Conservation (phyloP, 2,113 vertebrate genomes). For the Scophthalmus maximus region DNA sequence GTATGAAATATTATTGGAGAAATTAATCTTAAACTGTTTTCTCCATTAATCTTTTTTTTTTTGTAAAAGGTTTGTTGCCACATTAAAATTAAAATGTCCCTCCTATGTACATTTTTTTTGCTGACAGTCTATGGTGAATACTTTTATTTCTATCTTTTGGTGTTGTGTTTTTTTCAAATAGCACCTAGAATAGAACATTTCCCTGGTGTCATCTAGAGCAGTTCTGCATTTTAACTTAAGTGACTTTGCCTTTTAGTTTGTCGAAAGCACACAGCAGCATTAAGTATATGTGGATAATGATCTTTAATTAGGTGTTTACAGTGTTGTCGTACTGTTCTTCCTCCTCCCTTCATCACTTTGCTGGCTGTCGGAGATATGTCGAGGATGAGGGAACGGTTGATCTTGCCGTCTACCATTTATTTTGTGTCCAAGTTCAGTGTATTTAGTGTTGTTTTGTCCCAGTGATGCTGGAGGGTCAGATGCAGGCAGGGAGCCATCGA, state of each 20-base stretch:
- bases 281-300: neutral
- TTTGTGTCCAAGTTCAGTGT: conserved; percentile 10
- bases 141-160: too few relatives aligned
- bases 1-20: neutral
- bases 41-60: too few relatives aligned
- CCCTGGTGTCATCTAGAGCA: neutral
- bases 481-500: conserved; percentile 13
- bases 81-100: too few relatives aligned
- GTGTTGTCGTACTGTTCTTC: conserved; percentile 2
- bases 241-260: neutral
- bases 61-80: too few relatives aligned
- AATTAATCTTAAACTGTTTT: too few relatives aligned
- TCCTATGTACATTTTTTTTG: too few relatives aligned
- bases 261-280: neutral
- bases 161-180: neutral
- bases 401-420: neutral
- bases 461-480: conserved; percentile 19
- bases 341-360: conserved; percentile 14
- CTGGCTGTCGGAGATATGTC: neutral
- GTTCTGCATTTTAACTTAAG: neutral
- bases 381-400: neutral
- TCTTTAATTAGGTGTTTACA: conserved; percentile 3
- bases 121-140: too few relatives aligned
- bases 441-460: conserved; percentile 4
- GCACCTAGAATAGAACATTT: neutral